These are phyloP conservation scores for Caenorhabditis zanzibari DNA, from an alignment of 2,888 invertebrate species.

Conservation along the genomic window DNA sequence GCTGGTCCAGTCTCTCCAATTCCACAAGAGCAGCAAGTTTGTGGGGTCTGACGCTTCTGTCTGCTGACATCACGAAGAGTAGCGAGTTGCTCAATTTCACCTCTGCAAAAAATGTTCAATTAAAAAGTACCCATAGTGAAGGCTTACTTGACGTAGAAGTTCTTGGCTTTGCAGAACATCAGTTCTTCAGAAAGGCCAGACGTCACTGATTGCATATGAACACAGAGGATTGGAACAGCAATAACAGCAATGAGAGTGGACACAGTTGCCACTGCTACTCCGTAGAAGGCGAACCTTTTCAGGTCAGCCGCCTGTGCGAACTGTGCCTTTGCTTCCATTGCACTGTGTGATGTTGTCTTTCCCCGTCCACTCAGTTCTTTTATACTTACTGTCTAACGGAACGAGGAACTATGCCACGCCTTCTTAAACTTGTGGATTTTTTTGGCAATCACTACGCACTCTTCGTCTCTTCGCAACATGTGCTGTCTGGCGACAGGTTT, in stretches of 20 bases:
- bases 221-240: constrained; percentile 72
- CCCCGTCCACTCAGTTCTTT: constrained; percentile 16
- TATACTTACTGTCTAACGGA: constrained; percentile 54
- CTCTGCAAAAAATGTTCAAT: constrained; percentile 1
- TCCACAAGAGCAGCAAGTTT: constrained; percentile 67
- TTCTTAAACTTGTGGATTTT: constrained; percentile 63
- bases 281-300: constrained; percentile 82
- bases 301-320: constrained; percentile 78
- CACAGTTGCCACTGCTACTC: constrained; percentile 72
- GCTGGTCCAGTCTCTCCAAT: constrained; percentile 67
- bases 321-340: constrained; percentile 75
- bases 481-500: constrained; percentile 41
- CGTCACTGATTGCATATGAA: constrained; percentile 78
- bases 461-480: constrained; percentile 43
- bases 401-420: constrained; percentile 59
- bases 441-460: constrained; percentile 26
- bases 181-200: constrained; percentile 77
- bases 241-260: constrained; percentile 74
- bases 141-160: constrained; percentile 48
- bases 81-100: constrained; percentile 47
- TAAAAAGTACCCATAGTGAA: too few species aligned
- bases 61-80: constrained; percentile 44
- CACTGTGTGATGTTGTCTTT: constrained; percentile 37
- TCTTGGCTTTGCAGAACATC: constrained; percentile 74
- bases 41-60: constrained; percentile 65